A percentile compares a stretch with the other conserved stretches of the same genome.
Conservation (phyloP, 2,797 vertebrate genomes). For the Lepidocolaptes lacrymiger region DNA sequence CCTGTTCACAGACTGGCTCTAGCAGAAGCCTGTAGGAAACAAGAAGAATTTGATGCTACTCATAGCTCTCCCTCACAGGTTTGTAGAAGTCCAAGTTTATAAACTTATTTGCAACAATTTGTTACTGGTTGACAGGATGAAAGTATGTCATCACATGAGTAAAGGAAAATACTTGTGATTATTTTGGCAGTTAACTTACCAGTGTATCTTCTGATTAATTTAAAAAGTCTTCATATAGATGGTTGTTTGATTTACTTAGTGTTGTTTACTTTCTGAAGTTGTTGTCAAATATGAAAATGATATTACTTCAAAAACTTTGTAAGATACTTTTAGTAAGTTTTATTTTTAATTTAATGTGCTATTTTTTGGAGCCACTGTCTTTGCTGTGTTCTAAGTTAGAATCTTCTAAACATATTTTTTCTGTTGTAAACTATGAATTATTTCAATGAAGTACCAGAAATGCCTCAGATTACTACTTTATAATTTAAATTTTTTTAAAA, state of each 20-base stretch:
- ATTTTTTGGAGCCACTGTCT: not conserved
- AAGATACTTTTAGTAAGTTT: not conserved
- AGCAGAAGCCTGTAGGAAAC: conserved; percentile 90
- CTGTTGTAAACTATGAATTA: not conserved
- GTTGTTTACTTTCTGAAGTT: not conserved
- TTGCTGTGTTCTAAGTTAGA: not conserved
- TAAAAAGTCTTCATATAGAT: fast-evolving
- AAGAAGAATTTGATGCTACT: conserved; percentile 90
- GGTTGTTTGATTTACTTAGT: not conserved
- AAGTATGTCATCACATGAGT: not conserved
- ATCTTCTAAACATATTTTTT: not conserved
- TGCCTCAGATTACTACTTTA: not conserved
- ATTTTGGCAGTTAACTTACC: not conserved
- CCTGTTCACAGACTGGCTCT: conserved; percentile 89
- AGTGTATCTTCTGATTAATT: not conserved
- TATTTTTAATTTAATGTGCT: not conserved
- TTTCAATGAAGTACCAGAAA: not conserved
- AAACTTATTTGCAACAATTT: not conserved
- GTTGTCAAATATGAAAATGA: not conserved
- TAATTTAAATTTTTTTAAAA: not conserved
- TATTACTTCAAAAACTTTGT: not conserved
- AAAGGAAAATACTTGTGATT: not conserved
- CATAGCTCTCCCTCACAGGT: conserved; percentile 89
- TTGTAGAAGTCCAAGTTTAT: conserved; percentile 5
- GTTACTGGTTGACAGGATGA: not conserved